Evolutionary conservation across 2,797 vertebrate genomes (phyloP).

Genomic region (Erethizon dorsatum): DNA sequence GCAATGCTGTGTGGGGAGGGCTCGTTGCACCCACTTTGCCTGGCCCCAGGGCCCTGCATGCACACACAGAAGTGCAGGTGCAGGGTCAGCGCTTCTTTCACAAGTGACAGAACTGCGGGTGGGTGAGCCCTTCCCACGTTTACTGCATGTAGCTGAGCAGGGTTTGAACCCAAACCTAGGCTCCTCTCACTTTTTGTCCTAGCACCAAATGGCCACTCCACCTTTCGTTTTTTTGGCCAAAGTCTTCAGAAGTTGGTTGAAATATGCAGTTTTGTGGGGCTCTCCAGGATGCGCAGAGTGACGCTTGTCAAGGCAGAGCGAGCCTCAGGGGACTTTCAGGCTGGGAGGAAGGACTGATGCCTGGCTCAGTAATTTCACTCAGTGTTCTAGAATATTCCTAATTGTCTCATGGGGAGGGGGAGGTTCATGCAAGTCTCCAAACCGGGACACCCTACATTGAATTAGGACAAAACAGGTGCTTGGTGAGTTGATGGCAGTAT

Average conservation of each 20-base stretch:
- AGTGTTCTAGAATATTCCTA: not conserved
- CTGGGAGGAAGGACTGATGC: not conserved
- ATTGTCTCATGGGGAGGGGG: not conserved
- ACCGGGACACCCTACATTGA: not conserved
- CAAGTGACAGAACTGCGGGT: not conserved
- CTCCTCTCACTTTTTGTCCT: too few species aligned
- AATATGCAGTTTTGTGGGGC: not conserved
- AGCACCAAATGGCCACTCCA: accelerated
- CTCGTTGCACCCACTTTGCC: accelerated
- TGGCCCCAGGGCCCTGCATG: too few species aligned
- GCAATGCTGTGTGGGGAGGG: accelerated
- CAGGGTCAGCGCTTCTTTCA: not conserved
- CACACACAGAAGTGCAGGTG: accelerated
- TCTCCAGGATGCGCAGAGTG: not conserved
- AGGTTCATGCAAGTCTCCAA: not conserved
- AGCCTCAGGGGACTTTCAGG: not conserved
- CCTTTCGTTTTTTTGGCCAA: too few species aligned
- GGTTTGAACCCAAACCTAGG: not conserved
- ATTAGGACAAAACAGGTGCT: not conserved
- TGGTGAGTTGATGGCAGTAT: not conserved
- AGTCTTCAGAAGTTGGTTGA: not conserved
- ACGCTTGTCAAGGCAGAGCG: not conserved
- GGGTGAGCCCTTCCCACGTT: not conserved
- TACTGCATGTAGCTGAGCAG: accelerated
- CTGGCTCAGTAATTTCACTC: not conserved